Evolutionary conservation across 2,113 vertebrate genomes (phyloP).

Genomic region (Myotis brandtii): DNA sequence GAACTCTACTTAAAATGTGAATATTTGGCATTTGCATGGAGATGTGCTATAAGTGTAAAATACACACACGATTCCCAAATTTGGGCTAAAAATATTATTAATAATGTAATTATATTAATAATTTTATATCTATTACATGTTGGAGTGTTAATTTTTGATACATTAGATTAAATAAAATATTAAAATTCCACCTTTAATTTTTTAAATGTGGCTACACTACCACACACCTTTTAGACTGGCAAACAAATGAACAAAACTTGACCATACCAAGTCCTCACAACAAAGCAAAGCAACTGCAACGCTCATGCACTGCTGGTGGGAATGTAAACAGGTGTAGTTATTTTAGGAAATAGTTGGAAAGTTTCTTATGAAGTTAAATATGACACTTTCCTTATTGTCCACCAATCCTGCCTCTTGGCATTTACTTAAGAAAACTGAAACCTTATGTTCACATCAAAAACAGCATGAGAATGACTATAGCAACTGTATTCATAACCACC

Average conservation of each 20-base stretch:
- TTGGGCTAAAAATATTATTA: background rate
- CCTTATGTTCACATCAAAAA: background rate
- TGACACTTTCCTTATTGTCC: background rate
- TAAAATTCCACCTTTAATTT: background rate
- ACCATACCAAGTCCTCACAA: too few relatives aligned
- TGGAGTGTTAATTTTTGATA: background rate
- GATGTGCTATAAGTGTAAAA: background rate
- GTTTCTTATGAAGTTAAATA: background rate
- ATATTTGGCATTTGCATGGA: background rate
- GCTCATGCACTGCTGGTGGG: rapidly evolving
- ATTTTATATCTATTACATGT: background rate
- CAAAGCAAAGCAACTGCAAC: background rate
- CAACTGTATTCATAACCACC: background rate
- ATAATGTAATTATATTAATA: background rate
- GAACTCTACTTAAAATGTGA: background rate
- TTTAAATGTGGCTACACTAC: background rate
- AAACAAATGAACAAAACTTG: background rate
- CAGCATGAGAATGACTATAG: background rate
- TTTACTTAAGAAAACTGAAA: background rate
- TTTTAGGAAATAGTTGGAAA: background rate
- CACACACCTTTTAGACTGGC: background rate
- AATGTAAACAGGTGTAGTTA: background rate
- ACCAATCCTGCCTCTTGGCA: background rate
- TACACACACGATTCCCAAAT: background rate
- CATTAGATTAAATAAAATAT: background rate